Evolutionary conservation across 2,113 vertebrate genomes (phyloP).

Genomic region (Lagenorhynchus albirostris): DNA sequence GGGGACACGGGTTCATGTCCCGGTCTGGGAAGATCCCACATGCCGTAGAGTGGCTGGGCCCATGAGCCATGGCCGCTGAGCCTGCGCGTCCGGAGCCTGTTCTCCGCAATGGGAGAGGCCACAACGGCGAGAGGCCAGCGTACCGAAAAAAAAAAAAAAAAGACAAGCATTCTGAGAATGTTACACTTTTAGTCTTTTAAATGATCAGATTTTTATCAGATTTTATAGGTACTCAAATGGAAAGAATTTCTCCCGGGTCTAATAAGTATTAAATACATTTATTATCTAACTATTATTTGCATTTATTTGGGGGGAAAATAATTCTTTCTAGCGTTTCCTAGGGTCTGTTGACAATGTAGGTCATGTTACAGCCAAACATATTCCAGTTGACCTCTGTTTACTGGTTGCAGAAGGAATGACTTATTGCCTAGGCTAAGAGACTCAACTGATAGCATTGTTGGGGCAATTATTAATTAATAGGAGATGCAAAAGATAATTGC

Average conservation of each 20-base stretch:
- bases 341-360: background rate
- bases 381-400: background rate
- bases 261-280: background rate
- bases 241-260: background rate
- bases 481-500: background rate
- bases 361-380: background rate
- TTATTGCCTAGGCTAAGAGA: background rate
- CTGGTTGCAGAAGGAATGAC: background rate
- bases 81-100: too few relatives aligned
- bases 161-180: background rate
- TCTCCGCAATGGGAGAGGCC: too few relatives aligned
- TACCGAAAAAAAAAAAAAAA: background rate
- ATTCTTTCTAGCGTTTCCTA: background rate
- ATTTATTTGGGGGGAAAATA: background rate
- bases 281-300: background rate
- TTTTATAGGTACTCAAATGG: background rate
- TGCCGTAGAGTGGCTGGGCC: too few relatives aligned
- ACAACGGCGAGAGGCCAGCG: fast-evolving
- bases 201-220: background rate
- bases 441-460: background rate
- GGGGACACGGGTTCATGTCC: too few relatives aligned
- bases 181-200: background rate
- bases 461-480: background rate
- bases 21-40: too few relatives aligned
- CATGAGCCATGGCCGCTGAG: too few relatives aligned